A percentile compares a stretch with the other conserved stretches of the same genome.
These are phyloP conservation scores for Pseudorasbora parva DNA, from an alignment of 2,113 vertebrate species.

Conservation along the genomic window DNA sequence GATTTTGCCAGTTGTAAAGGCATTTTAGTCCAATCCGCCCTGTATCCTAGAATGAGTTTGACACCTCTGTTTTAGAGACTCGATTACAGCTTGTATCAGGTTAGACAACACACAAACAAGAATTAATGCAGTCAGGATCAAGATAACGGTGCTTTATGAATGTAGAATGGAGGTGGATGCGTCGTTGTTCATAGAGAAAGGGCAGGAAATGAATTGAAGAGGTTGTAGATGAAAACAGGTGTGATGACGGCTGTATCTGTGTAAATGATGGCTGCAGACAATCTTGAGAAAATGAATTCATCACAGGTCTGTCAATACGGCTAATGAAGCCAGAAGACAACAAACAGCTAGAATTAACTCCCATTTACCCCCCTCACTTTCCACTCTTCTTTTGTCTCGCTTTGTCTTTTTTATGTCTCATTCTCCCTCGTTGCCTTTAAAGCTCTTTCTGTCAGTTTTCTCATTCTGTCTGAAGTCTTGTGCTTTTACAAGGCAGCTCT, in stretches of 20 bases:
- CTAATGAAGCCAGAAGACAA: slow-evolving; percentile 76
- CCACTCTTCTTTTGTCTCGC: slow-evolving; percentile 2
- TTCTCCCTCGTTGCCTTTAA: slow-evolving; percentile 19
- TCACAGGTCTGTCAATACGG: slow-evolving; percentile 73
- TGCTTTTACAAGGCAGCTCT: slow-evolving; percentile 37
- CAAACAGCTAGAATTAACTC: slow-evolving; percentile 73
- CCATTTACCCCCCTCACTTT: slow-evolving; percentile 60
- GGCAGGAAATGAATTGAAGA: background rate
- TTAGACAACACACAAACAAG: slow-evolving; percentile 22
- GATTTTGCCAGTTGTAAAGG: background rate
- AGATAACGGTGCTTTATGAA: background rate
- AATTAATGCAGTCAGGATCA: slow-evolving; percentile 14
- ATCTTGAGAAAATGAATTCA: slow-evolving; percentile 74
- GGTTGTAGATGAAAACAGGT: background rate
- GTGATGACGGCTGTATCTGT: slow-evolving; percentile 56
- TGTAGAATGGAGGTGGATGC: background rate
- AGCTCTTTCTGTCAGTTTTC: slow-evolving; percentile 2
- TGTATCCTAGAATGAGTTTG: background rate
- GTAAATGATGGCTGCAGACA: slow-evolving; percentile 68
- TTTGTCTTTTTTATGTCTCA: slow-evolving; percentile 41
- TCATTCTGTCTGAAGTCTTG: slow-evolving; percentile 3
- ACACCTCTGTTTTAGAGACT: slow-evolving; percentile 1
- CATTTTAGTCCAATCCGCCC: background rate
- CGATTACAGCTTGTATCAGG: slow-evolving; percentile 8
- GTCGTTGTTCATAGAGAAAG: background rate